Evolutionary conservation across 2,888 invertebrate genomes (phyloP), one percentile per base, ranked within the genome.

Genomic region (Xestia sexstrigata): DNA sequence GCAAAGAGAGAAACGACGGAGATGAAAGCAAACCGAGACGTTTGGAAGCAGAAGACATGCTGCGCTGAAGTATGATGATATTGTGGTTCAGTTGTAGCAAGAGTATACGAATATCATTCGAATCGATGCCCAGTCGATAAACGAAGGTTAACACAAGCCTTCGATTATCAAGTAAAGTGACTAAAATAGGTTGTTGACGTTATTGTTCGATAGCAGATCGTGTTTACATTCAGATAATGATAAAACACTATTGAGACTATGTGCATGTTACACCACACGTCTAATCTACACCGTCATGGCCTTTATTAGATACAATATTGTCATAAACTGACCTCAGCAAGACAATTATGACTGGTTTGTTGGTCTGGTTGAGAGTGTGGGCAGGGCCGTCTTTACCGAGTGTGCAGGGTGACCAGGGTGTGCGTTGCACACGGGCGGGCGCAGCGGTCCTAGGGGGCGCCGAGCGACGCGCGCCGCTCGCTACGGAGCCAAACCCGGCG

Each of bases 211-310:
- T 79, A 79, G 26, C 65, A 30, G 73, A 60, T 73, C 23, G 5
- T 74, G 68, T 79, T 80, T 74, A 79, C 35, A 35, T 30, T 63
- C 11, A 13, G 81, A 74, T 79, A 79, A 49, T 42, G 52, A 30
- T 74, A 74, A 78, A 62, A 74, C 20, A 74, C n/a, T 60, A 68
- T 74, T 62, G 52, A 80, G 79, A 80, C 68, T 74, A 74, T n/a
- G 9, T 35, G 39, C 39, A 60, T 35, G 52, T 3, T 52, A 42
- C 26, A n/a, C 20, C 6, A 23, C 67, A 63, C n/a, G 17, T 1
- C 13, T 63, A 52, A 23, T 23, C 15, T 52, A 42, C 45, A 39
- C 20, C 30, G 35, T 77, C 70, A 55, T 52, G n/a, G 67, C 9
- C 23, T 26, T 49, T 30, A 60, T 26, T 70, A 49, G 30, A 58